Evolutionary conservation across 2,113 vertebrate genomes (phyloP).

Genomic region (Gnathonemus echidnorhynchus): DNA sequence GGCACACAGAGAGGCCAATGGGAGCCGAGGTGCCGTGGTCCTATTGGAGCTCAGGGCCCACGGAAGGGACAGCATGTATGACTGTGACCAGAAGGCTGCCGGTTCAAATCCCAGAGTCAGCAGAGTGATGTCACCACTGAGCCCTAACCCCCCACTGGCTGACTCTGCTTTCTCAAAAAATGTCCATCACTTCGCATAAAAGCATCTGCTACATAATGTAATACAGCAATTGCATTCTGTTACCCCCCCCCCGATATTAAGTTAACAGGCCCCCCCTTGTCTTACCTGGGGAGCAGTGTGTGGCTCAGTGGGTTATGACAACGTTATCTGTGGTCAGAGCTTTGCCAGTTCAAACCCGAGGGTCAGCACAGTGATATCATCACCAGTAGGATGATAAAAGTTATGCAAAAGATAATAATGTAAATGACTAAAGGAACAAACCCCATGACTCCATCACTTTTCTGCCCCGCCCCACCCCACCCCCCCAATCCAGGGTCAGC

Average conservation of each 20-base stretch:
- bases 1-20: not conserved
- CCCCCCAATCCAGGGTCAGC: conserved; percentile 68
- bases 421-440: not conserved
- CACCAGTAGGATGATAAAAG: not conserved
- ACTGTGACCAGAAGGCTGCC: not conserved
- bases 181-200: not conserved
- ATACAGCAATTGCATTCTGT: not conserved
- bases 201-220: not conserved
- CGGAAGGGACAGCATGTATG: not conserved
- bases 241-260: not conserved
- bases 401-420: not conserved
- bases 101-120: not conserved
- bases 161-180: not conserved
- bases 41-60: not conserved
- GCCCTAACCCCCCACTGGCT: not conserved
- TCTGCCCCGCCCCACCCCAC: not conserved
- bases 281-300: not conserved
- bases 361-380: not conserved
- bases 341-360: not conserved
- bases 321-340: not conserved
- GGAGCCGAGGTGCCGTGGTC: not conserved
- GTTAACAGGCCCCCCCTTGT: not conserved
- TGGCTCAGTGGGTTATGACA: not conserved
- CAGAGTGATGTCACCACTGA: not conserved
- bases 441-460: not conserved